phyloP scores from a whole-genome alignment of 2,797 vertebrate species.

The Lepidocolaptes lacrymiger region DNA sequence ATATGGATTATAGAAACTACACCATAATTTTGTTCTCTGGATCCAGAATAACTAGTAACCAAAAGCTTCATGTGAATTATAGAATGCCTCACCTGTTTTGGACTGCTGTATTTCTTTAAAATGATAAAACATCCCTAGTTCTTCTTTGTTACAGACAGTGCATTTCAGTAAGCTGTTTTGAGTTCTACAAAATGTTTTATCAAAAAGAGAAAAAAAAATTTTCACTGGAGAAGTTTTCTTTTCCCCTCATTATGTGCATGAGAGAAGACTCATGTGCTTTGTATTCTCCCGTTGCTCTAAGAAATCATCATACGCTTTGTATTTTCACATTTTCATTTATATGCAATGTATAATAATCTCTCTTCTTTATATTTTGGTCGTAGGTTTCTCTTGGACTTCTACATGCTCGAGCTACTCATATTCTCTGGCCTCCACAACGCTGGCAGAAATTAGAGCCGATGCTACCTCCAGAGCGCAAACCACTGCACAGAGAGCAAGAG shows the following conservation, averaged over 20 bases:
- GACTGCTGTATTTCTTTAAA: not conserved
- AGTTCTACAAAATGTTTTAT: not conserved
- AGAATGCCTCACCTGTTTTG: not conserved
- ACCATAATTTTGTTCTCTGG: not conserved
- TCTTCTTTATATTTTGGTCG: not conserved
- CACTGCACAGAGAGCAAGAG: conserved; percentile 42
- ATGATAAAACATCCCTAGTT: not conserved
- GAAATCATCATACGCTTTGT: not conserved
- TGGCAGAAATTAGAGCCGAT: conserved; percentile 77
- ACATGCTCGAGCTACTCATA: conserved; percentile 80
- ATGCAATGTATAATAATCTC: not conserved
- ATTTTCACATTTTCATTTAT: not conserved
- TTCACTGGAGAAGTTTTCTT: not conserved
- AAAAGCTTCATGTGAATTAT: not conserved
- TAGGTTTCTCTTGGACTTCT: conserved; percentile 83
- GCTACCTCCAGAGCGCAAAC: conserved; percentile 73
- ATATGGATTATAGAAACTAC: not conserved
- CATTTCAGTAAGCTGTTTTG: not conserved
- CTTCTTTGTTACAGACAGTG: not conserved
- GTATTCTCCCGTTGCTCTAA: not conserved
- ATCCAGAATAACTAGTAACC: not conserved
- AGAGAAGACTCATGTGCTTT: not conserved
- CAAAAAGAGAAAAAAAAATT: not conserved
- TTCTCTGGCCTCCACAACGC: conserved; percentile 80
- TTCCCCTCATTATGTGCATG: not conserved